Conservation (phyloP, 2,797 vertebrate species). For the Decapterus maruadsi region DNA sequence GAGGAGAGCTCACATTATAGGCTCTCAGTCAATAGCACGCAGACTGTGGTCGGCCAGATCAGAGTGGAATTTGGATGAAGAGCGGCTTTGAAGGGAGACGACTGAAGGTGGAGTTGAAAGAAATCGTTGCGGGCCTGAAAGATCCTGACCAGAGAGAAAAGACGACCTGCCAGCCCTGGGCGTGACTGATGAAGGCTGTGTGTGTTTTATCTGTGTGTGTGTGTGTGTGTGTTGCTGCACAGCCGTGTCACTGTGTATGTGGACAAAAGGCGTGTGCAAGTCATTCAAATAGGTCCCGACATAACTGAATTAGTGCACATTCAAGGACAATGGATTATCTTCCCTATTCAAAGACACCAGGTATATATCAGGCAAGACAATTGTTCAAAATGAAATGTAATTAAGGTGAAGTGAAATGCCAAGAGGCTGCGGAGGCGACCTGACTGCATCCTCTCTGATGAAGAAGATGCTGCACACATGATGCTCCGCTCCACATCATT, state of each 20-base stretch:
- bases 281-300: slow-evolving; percentile 38
- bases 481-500: rapidly evolving
- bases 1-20: slow-evolving; percentile 49
- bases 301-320: slow-evolving; percentile 19
- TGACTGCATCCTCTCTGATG: background rate
- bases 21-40: slow-evolving; percentile 70
- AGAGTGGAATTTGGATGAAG: slow-evolving; percentile 64
- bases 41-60: slow-evolving; percentile 59
- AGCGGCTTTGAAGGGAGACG: slow-evolving; percentile 57
- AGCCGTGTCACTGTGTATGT: background rate
- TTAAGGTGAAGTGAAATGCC: slow-evolving; percentile 9
- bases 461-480: background rate
- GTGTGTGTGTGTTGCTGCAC: background rate
- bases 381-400: slow-evolving; percentile 32
- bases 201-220: background rate
- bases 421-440: background rate
- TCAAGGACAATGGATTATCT: slow-evolving; percentile 40
- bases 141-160: slow-evolving; percentile 56
- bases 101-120: slow-evolving; percentile 67
- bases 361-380: slow-evolving; percentile 38
- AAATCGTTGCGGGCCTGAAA: slow-evolving; percentile 48
- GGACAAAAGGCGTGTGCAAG: slow-evolving; percentile 17
- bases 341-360: slow-evolving; percentile 3
- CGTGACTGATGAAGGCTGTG: slow-evolving; percentile 29
- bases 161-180: slow-evolving; percentile 37